Evolutionary conservation across 2,888 invertebrate genomes (phyloP), one percentile per base, ranked within the genome.

Genomic region (Archips xylosteana): DNA sequence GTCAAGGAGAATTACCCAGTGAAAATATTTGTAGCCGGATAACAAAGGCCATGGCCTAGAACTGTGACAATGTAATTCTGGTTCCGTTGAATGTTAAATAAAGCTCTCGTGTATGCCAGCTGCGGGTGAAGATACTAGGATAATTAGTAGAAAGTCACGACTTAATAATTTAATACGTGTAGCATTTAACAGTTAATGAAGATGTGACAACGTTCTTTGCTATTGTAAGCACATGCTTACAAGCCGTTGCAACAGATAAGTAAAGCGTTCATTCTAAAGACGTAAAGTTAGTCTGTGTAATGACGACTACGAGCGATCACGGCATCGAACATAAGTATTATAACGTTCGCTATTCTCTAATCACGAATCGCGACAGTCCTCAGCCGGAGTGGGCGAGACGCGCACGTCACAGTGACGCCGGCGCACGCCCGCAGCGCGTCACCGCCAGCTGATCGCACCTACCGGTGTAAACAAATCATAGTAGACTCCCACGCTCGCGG

Each of bases 391-490:
- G 71, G 75, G 79, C 76, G 79, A 78, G 76, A 74, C 76, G 77
- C 74, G 75, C 76, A 78, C 85, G 86, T 86, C 87, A 88, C 79
- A 59, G 71, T 78, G 79, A 74, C 77, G 76, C 36, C 75, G 80
- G 76, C 62, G 75, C 76, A 81, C 84, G 83, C 86, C 81, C 80
- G 81, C 91, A 90, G 89, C 91, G 90, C 84, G 75, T 74, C 74
- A 73, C 84, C 84, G 83, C 77, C 92, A 92, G 92, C 92, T 92
- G 92, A 92, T 92, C 89, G 89, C 85, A 81, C 84, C 82, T 84
- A 86, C 82, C 84, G 82, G 85, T 83, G 91, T 92, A 92, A 93
- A 92, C 92, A 92, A 91, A 92, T 91, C 91, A 92, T 92, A 92
- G 92, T 92, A 91, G 81, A 81, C 89, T 88, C 90, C 91, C 91